Evolutionary conservation across 1,140 invertebrate species (phyloP), one percentile per base, ranked within the genome.

Genomic region (Dryas iulia): DNA sequence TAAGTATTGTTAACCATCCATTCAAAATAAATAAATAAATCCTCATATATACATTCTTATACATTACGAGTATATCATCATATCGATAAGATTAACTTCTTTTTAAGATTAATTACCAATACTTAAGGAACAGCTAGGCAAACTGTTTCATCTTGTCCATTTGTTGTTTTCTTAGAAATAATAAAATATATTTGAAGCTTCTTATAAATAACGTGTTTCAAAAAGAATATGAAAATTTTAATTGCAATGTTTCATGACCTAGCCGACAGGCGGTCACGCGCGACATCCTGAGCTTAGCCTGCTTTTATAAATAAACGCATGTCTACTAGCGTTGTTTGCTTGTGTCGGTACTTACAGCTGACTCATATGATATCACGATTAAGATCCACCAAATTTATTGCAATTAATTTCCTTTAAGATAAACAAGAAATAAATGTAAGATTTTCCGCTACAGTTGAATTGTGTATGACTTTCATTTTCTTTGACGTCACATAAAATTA

Each of bases 231-330:
- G 30, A 11, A 52, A 60, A 65, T 35, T 63, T 57, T 54, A 65
- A 4, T 68, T 73, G 69, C 69, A 72, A 76, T 73, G 70, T 57
- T 71, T 47, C 69, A 54, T 70, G 73, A 74, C 68, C 58, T 66
- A 71, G 72, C 57, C 24, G 63, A 61, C 57, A 71, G 63, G 54
- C 57, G 30, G 63, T 58, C 57, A 71, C 66, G 54, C 66, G 54
- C 60, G 67, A 67, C 66, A 72, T 69, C 35, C 39, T 64, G 18
- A 74, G 72, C 58, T 67, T 71, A 69, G 60, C n/a, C 58, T 33
- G 69, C 58, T 71, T 74, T 71, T 76, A 81, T 74, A 81, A 77
- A 81, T 79, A 81, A 79, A 76, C 73, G 54, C 66, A 58, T 69
- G 70, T 64, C 64, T 66, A 54, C 21, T 53, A 30, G 26, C 59